A percentile compares a stretch with the other conserved stretches of the same genome.
Conservation (phyloP, 2,888 invertebrate species). For the Mesochorus sp. region DNA sequence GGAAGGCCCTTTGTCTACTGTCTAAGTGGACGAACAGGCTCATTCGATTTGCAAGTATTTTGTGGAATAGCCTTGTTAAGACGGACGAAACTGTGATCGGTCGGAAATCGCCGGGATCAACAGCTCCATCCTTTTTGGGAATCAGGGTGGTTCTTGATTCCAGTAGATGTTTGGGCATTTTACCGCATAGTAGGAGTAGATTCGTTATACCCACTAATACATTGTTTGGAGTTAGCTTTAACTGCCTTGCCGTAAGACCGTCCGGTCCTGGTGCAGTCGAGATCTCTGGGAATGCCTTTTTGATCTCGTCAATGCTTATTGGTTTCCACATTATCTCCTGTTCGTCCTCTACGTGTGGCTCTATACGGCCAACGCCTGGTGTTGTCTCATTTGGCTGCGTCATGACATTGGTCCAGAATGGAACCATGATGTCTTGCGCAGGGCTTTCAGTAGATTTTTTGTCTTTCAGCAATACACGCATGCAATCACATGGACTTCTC, state of each 20-base stretch:
- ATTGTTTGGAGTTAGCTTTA: too few relatives aligned
- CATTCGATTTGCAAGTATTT: constrained; percentile 34
- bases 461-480: constrained; percentile 41
- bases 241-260: constrained; percentile 13
- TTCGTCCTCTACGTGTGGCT: too few relatives aligned
- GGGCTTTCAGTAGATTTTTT: background rate
- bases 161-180: constrained; percentile 44
- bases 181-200: constrained; percentile 49
- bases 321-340: background rate
- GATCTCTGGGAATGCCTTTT: too few relatives aligned
- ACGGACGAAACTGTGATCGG: constrained; percentile 62
- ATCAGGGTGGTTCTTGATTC: constrained; percentile 56
- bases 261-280: constrained; percentile 50
- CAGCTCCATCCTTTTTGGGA: constrained; percentile 53
- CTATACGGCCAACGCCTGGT: background rate
- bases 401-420: constrained; percentile 52
- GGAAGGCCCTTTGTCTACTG: constrained; percentile 37
- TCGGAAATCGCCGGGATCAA: constrained; percentile 54
- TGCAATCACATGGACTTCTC: constrained; percentile 54
- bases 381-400: background rate
- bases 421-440: constrained; percentile 38
- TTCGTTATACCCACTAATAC: constrained; percentile 1
- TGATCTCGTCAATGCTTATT: background rate
- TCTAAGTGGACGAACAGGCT: background rate
- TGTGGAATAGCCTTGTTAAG: constrained; percentile 50